Conservation (phyloP, 2,113 vertebrate species). For the Cinclus mexicanus region DNA sequence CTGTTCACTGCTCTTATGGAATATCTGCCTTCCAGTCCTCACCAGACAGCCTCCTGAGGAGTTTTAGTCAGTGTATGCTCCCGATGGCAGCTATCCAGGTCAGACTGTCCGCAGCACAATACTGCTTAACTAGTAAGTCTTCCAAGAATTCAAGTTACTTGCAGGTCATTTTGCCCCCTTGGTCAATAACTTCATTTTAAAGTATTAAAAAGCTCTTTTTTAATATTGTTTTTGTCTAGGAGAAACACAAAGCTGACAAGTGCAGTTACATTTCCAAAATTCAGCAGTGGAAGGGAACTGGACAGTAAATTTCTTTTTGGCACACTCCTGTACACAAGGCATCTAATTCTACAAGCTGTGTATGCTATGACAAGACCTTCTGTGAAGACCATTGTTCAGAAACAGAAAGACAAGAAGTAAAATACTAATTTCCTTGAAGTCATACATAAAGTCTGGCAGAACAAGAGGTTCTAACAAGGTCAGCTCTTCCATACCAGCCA, state of each 20-base stretch:
- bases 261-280: not conserved
- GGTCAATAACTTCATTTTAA: not conserved
- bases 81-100: not conserved
- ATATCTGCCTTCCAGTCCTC: not conserved
- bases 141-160: not conserved
- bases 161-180: not conserved
- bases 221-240: not conserved
- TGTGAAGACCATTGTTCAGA: not conserved
- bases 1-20: not conserved
- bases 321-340: not conserved
- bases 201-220: not conserved
- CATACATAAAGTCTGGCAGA: not conserved
- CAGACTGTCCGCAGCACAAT: not conserved
- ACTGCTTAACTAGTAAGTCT: not conserved
- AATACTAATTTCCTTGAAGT: not conserved
- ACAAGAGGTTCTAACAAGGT: not conserved
- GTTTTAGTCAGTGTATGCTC: not conserved
- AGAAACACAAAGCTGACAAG: not conserved
- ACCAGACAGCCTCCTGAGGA: not conserved
- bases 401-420: not conserved
- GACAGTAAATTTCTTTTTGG: not conserved
- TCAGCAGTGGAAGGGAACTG: not conserved
- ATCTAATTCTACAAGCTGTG: not conserved
- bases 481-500: not conserved
- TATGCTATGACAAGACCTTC: not conserved